Evolutionary conservation across 1,140 invertebrate genomes (phyloP).

Genomic region (Aphidius gifuensis): DNA sequence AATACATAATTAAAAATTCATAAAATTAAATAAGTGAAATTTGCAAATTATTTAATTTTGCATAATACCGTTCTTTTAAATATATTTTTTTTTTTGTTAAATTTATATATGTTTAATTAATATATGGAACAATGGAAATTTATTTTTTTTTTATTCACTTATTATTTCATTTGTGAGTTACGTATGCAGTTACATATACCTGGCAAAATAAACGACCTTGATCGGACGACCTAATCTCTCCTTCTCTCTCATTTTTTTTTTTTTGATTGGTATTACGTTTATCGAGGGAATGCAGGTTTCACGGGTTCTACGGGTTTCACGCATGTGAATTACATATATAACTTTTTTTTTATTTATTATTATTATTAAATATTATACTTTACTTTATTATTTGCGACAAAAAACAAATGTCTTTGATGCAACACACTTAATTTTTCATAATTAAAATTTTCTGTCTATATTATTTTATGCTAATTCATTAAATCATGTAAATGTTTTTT

Average conservation of each 20-base stretch:
- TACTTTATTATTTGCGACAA: neutral
- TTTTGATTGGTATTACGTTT: conserved; percentile 11
- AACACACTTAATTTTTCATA: neutral
- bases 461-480: too few relatives aligned
- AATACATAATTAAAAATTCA: too few relatives aligned
- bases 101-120: too few relatives aligned
- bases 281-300: conserved; percentile 8
- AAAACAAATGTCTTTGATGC: neutral
- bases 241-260: conserved; percentile 1
- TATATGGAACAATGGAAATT: too few relatives aligned
- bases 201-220: conserved; percentile 23
- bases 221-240: conserved; percentile 22
- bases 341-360: neutral
- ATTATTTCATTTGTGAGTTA: conserved; percentile 1
- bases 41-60: neutral
- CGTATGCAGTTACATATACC: conserved; percentile 3
- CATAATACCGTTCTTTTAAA: neutral
- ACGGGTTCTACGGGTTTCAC: conserved; percentile 10
- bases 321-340: neutral
- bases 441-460: too few relatives aligned
- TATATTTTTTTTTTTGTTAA: neutral
- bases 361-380: neutral
- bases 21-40: too few relatives aligned
- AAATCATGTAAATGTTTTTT: too few relatives aligned
- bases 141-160: neutral